These are phyloP conservation scores for Bovichtus diacanthus DNA, from an alignment of 2,797 vertebrate genomes.

Conservation along the genomic window DNA sequence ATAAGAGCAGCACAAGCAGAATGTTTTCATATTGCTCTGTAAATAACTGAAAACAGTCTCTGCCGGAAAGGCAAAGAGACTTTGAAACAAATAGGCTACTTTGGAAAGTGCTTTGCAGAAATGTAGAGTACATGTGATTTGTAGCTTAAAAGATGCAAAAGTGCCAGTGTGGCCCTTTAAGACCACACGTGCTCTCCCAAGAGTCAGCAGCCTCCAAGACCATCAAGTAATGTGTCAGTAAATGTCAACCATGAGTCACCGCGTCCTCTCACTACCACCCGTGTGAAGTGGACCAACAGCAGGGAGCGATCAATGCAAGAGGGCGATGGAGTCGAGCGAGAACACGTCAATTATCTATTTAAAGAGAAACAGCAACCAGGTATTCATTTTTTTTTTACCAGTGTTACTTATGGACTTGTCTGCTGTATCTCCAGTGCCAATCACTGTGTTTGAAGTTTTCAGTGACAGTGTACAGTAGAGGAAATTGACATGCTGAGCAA, in stretches of 20 bases:
- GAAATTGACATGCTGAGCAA: not conserved
- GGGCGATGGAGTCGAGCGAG: not conserved
- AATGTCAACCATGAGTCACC: constrained; percentile 65
- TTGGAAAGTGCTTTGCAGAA: not conserved
- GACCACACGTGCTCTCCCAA: constrained; percentile 5
- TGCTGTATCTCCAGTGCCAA: not conserved
- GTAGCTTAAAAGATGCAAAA: not conserved
- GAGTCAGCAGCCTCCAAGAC: constrained; percentile 17
- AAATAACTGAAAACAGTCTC: not conserved
- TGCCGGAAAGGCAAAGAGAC: not conserved
- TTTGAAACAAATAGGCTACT: not conserved
- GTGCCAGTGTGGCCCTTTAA: not conserved
- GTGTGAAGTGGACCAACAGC: constrained; percentile 8
- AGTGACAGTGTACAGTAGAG: not conserved
- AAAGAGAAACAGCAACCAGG: not conserved
- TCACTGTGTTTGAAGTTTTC: not conserved
- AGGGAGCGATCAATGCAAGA: not conserved
- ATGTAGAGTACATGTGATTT: not conserved
- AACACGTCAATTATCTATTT: constrained; percentile 5
- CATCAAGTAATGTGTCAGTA: constrained; percentile 40
- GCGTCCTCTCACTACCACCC: constrained; percentile 2
- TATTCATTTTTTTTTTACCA: not conserved
- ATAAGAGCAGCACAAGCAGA: not conserved
- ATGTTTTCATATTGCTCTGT: not conserved
- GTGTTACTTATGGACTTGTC: not conserved